Conservation (phyloP, 2,888 invertebrate genomes). For the Sphecodes monilicornis region DNA sequence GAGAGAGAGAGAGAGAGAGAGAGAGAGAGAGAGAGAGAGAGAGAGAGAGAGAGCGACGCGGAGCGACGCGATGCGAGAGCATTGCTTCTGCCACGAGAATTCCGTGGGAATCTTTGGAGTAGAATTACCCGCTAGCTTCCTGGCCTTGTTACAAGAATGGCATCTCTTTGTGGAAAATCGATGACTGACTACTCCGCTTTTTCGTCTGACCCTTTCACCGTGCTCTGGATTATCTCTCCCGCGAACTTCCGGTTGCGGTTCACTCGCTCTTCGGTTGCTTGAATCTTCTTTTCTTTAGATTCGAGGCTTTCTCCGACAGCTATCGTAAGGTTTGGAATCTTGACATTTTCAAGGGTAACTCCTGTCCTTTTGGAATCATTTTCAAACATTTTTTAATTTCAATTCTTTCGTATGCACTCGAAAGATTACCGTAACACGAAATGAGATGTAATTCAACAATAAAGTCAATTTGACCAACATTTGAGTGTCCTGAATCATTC, state of each 20-base stretch:
- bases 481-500: no score
- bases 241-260: not conserved
- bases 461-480: no score
- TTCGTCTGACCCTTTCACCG: not conserved
- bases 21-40: not conserved
- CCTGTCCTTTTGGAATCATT: not conserved
- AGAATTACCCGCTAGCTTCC: not conserved
- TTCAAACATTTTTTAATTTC: no score
- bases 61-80: not conserved
- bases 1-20: not conserved
- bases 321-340: not conserved
- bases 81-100: not conserved
- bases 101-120: conserved; percentile 1
- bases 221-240: not conserved
- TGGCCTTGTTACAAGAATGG: not conserved
- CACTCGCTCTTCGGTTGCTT: not conserved
- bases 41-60: not conserved
- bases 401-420: no score
- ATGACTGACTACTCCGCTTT: not conserved
- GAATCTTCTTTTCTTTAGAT: not conserved
- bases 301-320: not conserved
- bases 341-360: not conserved
- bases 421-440: no score
- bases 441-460: no score
- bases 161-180: conserved; percentile 6